Conservation (phyloP, 2,797 vertebrate species). For the Aplochiton taeniatus region DNA sequence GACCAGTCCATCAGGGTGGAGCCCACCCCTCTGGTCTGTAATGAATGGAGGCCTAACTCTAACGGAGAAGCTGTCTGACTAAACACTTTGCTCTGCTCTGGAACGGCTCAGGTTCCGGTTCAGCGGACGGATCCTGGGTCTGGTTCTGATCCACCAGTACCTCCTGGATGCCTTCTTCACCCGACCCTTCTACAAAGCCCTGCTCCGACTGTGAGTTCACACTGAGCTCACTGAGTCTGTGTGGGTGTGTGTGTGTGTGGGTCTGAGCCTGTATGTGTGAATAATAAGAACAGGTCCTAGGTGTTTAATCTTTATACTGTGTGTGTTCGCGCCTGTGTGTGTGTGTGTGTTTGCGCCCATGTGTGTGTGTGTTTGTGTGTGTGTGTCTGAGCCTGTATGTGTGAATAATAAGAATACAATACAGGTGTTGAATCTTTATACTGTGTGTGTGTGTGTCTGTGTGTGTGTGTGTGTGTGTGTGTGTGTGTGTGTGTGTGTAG, state of each 20-base stretch:
- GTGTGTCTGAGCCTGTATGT: too few species aligned
- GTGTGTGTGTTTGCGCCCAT: neutral
- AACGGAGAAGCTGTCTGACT: too few species aligned
- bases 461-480: conserved; percentile 1
- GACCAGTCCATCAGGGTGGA: too few species aligned
- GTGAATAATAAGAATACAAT: too few species aligned
- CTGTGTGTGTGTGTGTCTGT: neutral
- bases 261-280: too few species aligned
- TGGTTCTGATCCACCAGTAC: conserved; percentile 88
- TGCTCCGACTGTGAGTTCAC: conserved; percentile 84
- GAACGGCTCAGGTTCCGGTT: conserved; percentile 82
- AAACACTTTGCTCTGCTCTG: neutral
- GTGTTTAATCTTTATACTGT: too few species aligned
- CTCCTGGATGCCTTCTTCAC: conserved; percentile 82
- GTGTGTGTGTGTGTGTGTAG: conserved; percentile 55
- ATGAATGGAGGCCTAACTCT: too few species aligned
- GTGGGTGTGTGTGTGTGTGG: neutral
- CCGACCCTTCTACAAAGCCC: conserved; percentile 84
- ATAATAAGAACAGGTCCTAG: too few species aligned
- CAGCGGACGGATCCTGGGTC: conserved; percentile 86
- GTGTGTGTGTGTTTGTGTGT: too few species aligned
- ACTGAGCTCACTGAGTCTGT: neutral
- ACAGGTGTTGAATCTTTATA: too few species aligned
- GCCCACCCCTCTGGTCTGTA: too few species aligned
- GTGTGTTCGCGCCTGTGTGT: neutral